Evolutionary conservation across 2,888 invertebrate genomes (phyloP), one percentile per base, ranked within the genome.

Genomic region (Empis stercorea): DNA sequence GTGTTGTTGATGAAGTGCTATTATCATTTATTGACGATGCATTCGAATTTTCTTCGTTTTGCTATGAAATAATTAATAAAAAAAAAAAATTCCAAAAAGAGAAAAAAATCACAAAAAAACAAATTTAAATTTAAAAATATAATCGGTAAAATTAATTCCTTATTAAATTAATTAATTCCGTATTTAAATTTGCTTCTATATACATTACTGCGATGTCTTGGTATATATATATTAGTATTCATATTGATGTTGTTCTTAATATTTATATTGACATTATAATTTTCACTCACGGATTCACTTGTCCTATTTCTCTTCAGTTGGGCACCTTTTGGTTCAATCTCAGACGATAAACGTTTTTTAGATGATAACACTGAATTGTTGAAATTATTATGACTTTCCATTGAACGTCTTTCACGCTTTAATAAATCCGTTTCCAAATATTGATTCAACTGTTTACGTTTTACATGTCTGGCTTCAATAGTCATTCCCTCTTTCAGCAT

Each of bases 401-500:
- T 78, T 20, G 76, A 74, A 59, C 82, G 83, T 49, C 82, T 75
- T 63, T 86, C 87, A 36, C 82, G 75, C 62, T 79, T 82, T 39
- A 85, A 64, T 52, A 84, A 73, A 54, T 79, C 78, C 11, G 76
- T 75, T 9, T 85, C 78, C 52, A 87, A 71, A 69, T 86, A 88
- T 60, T 80, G 79, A 54, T 75, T 74, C 36, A 88, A 71, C 57
- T 85, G 83, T 66, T 81, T 87, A 61, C 83, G 80, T 53, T 85
- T 85, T 0, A 94, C 92, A 68, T 93, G 87, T 6, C 86, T 81
- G 2, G 91, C 91, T 73, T 93, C 85, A 36, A 87, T 76, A 58
- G 78, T 76, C 84, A 85, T 86, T 38, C 83, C 83, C 42, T 83
- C 81, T 61, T 80, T 81, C 48, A 76, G 67, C 68, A 80, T 71